Evolutionary conservation across 2,113 vertebrate genomes (phyloP), one percentile per base, ranked within the genome.

Genomic region (Triplophysa siluroides): DNA sequence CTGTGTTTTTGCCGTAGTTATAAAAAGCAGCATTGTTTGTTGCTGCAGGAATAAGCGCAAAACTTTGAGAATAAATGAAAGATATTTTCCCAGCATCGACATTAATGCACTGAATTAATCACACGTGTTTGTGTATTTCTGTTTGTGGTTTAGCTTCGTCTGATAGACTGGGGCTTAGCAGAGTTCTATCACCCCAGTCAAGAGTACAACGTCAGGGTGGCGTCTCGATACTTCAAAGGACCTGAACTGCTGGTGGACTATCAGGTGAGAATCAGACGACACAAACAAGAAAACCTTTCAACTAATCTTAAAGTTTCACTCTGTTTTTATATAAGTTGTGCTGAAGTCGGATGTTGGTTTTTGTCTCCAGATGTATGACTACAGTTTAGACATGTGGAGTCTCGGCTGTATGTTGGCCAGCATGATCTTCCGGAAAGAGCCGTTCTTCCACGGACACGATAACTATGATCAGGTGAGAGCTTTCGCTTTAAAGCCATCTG

Each of bases 341-440:
- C 11, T 45, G 11, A 54, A 54, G 50, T 54, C 14, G 0, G n/a
- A 8, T 56, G 54, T n/a, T n/a, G 18, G 19, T 58, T 58, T 29
- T 58, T 21, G n/a, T 58, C 70, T 29, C 26, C 80, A 91, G 90
- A 91, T 90, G 90, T 91, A 91, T 0, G 90, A 91, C 87, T 91
- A 91, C 88, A 91, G 90, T 85, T 62, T 91, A 76, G 90, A 91
- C 80, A 90, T 91, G 90, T 91, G 90, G 90, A 91, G 89, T 4
- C 14, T 91, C 16, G 90, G 90, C 74, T 91, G 90, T 75, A 90
- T 91, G 90, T 5, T 91, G 77, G 90, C 90, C 71, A 90, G 89
- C 69, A 90, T 91, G 90, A 88, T 91, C 83, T 91, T 91, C 84
- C 81, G 90, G 47, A 91, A 90, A 76, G 90, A 91, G 79, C 90